Evolutionary conservation across 2,797 vertebrate species (phyloP), one percentile per base, ranked within the genome.

Genomic region (Caiman crocodilus): DNA sequence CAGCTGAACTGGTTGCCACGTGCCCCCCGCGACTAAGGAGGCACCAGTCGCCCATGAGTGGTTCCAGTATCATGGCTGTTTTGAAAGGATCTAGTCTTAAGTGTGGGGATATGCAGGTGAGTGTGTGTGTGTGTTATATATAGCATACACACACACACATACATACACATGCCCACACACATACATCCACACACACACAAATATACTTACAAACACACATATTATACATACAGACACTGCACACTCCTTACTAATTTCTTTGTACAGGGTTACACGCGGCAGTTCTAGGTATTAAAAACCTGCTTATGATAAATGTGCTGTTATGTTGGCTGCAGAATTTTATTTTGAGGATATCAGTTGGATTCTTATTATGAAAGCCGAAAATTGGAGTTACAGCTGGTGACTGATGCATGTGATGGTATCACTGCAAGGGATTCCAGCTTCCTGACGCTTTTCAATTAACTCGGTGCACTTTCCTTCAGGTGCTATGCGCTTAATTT

Each of bases 301-400:
- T 76, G 12, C 73, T 35, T 1, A 0, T 95, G 80, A 94, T 90
- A 94, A 94, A 96, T 89, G 79, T 96, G 50, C 76, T 93, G 94
- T 76, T 94, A 82, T 88, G 97, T 87, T 93, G 79, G n/a, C 84
- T 96, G 65, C 90, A 82, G 92, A 57, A 42, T 93, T 95, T 95
- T 87, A 93, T 96, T 94, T 96, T 84, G 20, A 84, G 94, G 73
- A 79, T 96, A 93, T 90, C 84, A 95, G 94, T 84, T 87, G 76
- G 71, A 84, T 94, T 96, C 88, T 94, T 94, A 94, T 90, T 92
- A 91, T 57, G 90, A 91, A 96, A 94, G 92, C 79, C 96, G 90
- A 96, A 95, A 84, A 94, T 77, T 84, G 84, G 79, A 96, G 74
- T 69, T 93, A 84, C 59, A 95, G 90, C 81, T 94, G 95, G 91